Evolutionary conservation across 2,113 vertebrate species (phyloP), one percentile per base, ranked within the genome.

Genomic region (Hypanus sabinus): DNA sequence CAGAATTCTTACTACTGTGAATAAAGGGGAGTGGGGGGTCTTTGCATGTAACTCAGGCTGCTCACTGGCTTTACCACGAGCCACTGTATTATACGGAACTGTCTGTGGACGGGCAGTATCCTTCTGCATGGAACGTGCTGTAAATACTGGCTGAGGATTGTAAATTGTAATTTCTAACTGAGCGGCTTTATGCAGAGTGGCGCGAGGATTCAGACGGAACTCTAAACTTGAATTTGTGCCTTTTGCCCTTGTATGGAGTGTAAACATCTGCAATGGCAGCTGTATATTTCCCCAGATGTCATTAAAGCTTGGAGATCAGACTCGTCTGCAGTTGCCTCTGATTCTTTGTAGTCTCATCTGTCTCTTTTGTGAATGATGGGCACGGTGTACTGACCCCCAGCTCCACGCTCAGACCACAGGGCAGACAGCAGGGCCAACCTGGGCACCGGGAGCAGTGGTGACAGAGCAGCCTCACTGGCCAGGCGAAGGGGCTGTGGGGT

Each of bases 141-240:
- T 98, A 97, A 98, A 97, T 98, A 97, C 98, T 98, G 98, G 98
- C 57, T 36, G 20, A 62, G 30, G 14, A 85, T 57, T 85, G 24
- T 57, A 57, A 10, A 85, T 6, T 62, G 60, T 88, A 65, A 88
- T 88, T 88, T 88, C 24, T 65, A 88, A 65, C 95, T 95, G 95
- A 95, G 95, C 95, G 95, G 94, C 94, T 94, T 95, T 95, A 95
- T 91, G 94, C 95, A 95, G 94, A 95, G 85, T 95, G 94, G 95
- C 95, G 94, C 95, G 94, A 95, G 95, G 94, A 96, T 97, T 95
- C 95, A 97, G 96, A 95, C 95, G 96, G 96, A 96, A 96, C 97
- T 97, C 97, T 98, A 97, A 97, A 97, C 98, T 98, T 98, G 97
- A 98, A 98, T 98, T 96, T 98, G 98, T 98, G 98, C 98, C 98